These are phyloP conservation scores for Osmerus mordax DNA, from an alignment of 2,113 vertebrate species.

Conservation along the genomic window DNA sequence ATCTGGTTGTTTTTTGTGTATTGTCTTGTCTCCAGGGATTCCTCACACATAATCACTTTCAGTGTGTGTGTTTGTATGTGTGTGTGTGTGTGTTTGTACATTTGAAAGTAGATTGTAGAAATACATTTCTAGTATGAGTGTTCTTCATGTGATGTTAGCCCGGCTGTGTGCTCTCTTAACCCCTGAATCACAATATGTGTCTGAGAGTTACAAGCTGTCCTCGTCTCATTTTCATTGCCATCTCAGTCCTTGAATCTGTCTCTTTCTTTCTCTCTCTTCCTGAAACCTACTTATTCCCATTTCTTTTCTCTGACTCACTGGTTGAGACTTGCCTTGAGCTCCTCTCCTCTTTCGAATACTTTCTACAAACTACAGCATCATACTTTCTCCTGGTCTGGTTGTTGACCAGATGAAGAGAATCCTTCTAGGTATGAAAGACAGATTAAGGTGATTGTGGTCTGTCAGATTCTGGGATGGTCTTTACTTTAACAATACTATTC, in stretches of 20 bases:
- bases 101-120: not conserved
- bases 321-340: no score
- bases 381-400: no score
- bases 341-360: no score
- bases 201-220: constrained; percentile 12
- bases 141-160: constrained; percentile 14
- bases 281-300: constrained; percentile 12
- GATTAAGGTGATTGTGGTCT: no score
- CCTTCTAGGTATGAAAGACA: no score
- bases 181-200: constrained; percentile 2
- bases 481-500: no score
- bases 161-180: constrained; percentile 13
- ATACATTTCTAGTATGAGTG: not conserved
- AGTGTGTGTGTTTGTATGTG: not conserved
- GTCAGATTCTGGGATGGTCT: no score
- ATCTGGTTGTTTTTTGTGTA: not conserved
- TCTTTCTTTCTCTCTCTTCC: constrained; percentile 5
- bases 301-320: not conserved
- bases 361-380: no score
- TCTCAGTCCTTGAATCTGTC: not conserved
- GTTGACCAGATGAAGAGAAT: no score
- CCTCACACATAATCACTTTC: not conserved
- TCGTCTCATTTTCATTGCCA: not conserved
- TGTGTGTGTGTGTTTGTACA: not conserved
- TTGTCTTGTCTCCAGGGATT: constrained; percentile 1